A percentile compares a stretch with the other conserved stretches of the same genome.
These are phyloP conservation scores for Thunnus maccoyii DNA, from an alignment of 2,113 vertebrate species.

Conservation along the genomic window DNA sequence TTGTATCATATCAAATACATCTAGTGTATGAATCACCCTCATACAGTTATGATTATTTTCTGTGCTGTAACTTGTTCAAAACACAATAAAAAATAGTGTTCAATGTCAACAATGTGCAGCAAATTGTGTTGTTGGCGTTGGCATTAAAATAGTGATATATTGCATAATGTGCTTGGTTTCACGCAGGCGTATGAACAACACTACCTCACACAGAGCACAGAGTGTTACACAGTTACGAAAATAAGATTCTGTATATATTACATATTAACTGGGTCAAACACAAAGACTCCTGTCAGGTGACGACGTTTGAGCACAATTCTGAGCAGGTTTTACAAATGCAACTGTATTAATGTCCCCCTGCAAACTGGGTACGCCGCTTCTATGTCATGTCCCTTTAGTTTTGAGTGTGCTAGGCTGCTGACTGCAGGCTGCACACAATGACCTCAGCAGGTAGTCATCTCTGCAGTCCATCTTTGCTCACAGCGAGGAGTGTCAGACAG, in stretches of 20 bases:
- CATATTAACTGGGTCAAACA: background rate
- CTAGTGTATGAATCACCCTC: background rate
- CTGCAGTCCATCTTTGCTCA: background rate
- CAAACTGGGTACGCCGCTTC: background rate
- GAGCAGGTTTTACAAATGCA: background rate
- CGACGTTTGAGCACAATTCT: background rate
- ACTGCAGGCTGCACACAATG: background rate
- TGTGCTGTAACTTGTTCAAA: background rate
- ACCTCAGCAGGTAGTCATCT: slow-evolving; percentile 27
- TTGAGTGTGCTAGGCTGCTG: background rate
- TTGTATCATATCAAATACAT: background rate
- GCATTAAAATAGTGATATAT: background rate
- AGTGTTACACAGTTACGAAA: background rate
- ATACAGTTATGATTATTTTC: background rate
- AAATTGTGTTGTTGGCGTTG: background rate
- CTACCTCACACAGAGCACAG: background rate
- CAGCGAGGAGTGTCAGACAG: background rate
- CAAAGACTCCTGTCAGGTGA: background rate
- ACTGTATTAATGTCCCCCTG: no score
- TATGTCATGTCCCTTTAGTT: background rate
- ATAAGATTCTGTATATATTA: background rate
- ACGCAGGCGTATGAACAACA: background rate
- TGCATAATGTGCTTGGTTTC: background rate
- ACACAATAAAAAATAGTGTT: no score
- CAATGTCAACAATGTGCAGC: background rate